phyloP scores from a whole-genome alignment of 30 jellyfish, hydroid and myxozoan species.

The Cassiopea xamachana region DNA sequence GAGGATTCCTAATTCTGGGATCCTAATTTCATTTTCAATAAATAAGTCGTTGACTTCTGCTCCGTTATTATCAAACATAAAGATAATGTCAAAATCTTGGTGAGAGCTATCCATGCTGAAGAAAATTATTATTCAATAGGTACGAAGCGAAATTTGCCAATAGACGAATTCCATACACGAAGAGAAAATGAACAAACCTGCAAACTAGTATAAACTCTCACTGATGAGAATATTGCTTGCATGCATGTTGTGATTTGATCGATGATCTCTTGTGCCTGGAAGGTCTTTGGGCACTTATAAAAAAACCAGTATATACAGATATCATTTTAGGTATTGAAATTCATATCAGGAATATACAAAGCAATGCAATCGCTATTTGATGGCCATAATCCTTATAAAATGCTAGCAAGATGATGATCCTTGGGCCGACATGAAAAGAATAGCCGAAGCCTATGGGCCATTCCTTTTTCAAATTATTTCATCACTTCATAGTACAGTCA shows the following conservation, averaged over 20 bases:
- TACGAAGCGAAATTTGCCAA: not conserved
- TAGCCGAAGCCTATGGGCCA: no score
- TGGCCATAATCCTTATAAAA: no score
- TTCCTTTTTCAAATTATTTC: no score
- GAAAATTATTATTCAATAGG: no score
- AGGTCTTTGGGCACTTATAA: slow-evolving; percentile 60
- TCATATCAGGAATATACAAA: not conserved
- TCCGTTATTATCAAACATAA: no score
- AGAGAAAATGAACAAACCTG: slow-evolving; percentile 45
- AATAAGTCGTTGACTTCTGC: no score
- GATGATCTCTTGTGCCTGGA: slow-evolving; percentile 56
- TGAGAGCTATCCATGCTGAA: no score
- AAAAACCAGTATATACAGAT: not conserved
- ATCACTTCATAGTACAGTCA: no score
- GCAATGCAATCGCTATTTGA: not conserved
- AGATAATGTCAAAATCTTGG: no score
- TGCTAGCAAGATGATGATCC: no score
- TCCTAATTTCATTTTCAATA: not conserved
- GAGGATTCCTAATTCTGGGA: not conserved
- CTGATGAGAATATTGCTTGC: slow-evolving; percentile 86
- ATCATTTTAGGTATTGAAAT: not conserved
- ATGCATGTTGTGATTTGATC: slow-evolving; percentile 80
- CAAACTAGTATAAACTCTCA: slow-evolving; percentile 76
- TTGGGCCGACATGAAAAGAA: no score
- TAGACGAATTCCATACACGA: not conserved